Evolutionary conservation across 2,888 invertebrate genomes (phyloP).

Genomic region (Meiosimyza decipiens): DNA sequence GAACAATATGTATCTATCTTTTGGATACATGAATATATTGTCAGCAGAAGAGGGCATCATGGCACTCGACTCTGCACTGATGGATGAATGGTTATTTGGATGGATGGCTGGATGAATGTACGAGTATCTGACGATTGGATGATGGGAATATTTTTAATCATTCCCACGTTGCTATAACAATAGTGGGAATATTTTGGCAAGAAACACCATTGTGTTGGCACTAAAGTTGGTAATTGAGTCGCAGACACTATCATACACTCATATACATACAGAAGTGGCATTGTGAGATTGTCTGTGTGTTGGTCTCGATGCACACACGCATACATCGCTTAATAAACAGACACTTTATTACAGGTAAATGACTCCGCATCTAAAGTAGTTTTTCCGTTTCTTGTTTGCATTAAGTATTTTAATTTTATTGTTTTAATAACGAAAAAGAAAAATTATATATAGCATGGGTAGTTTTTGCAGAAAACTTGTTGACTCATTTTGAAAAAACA

Average conservation of each 20-base stretch:
- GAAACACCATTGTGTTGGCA: conserved; percentile 42
- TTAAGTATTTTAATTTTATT: conserved; percentile 14
- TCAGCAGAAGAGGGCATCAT: neutral
- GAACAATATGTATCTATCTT: neutral
- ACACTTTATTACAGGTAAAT: conserved; percentile 37
- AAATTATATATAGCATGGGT: conserved; percentile 1
- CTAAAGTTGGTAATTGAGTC: conserved; percentile 45
- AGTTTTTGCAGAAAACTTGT: conserved; percentile 17
- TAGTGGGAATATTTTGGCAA: conserved; percentile 46
- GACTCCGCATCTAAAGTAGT: conserved; percentile 39
- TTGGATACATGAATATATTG: conserved; percentile 3
- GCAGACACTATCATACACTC: conserved; percentile 30
- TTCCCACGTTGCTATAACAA: conserved; percentile 49
- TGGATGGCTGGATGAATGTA: neutral
- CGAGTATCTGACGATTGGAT: conserved; percentile 31
- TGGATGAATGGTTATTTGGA: neutral
- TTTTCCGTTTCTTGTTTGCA: conserved; percentile 43
- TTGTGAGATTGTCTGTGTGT: conserved; percentile 27
- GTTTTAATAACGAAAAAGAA: conserved; percentile 1
- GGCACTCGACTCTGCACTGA: neutral
- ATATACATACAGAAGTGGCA: neutral
- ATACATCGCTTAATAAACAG: conserved; percentile 13
- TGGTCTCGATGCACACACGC: conserved; percentile 16
- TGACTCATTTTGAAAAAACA: conserved; percentile 23
- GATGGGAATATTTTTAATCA: conserved; percentile 45